Evolutionary conservation across 2,888 invertebrate species (phyloP), one percentile per base, ranked within the genome.

Genomic region (Shargacucullia verbasci): DNA sequence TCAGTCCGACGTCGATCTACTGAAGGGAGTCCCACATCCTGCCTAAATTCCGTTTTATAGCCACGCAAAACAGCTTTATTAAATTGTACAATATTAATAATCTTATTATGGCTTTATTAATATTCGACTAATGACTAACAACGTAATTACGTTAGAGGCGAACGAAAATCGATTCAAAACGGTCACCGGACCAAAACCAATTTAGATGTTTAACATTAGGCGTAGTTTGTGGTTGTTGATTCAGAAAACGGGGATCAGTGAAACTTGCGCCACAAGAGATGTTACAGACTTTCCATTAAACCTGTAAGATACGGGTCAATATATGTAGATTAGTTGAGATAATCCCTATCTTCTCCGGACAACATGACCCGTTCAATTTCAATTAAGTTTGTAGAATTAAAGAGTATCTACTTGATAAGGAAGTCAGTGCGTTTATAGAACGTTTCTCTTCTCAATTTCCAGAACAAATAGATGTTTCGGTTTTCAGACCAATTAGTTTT

Each of bases 31-130:
- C 10, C 15, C 2, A 15, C 10, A 11, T 11, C 15, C 10, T n/a
- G 1, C 12, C 9, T 1, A 20, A 43, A 34, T 43, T 41, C 44
- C 54, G 61, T 68, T 61, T 45, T 53, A 60, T 49, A 61, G 48
- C 61, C 54, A 60, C 38, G 43, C 60, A 43, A 67, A 53, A 55
- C 37, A 33, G 45, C 62, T 61, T 68, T 53, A 70, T 63, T 70
- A 64, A 50, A 64, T 37, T 33, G 41, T 41, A 46, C 58, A 58
- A 63, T 40, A 70, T 68, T 61, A 50, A 59, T 59, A 59, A 64
- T 48, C 43, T 50, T 39, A 37, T 54, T 50, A 53, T 14, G 31
- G 34, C 53, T 57, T 50, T 39, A 58, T 66, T 61, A 58, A 58
- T 70, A 58, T 54, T 55, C 35, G 15, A 47, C 31, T 46, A 40